Evolutionary conservation across 1,140 invertebrate genomes (phyloP).

Genomic region (Conus betulinus): DNA sequence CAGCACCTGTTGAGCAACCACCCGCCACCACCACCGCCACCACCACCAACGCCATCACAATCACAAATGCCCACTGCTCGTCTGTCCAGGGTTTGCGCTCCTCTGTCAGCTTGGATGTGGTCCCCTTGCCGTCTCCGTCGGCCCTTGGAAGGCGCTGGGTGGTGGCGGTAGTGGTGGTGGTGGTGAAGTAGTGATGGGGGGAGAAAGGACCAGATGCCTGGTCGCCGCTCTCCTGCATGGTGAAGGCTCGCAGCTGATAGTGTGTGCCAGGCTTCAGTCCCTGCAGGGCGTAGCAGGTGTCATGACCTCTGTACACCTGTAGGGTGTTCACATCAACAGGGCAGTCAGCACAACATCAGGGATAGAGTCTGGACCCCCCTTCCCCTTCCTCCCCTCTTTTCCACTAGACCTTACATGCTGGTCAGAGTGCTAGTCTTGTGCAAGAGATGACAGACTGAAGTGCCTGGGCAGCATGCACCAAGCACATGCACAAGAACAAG

Average conservation of each 20-base stretch:
- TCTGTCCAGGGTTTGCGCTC: slow-evolving; percentile 79
- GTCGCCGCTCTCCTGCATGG: slow-evolving; percentile 80
- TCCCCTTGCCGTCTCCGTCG: slow-evolving; percentile 27
- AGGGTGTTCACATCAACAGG: no score
- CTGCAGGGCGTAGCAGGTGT: slow-evolving; percentile 81
- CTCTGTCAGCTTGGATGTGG: slow-evolving; percentile 32
- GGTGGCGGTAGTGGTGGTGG: slow-evolving; percentile 70
- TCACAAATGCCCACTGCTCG: slow-evolving; percentile 81
- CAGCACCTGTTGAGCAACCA: slow-evolving; percentile 78
- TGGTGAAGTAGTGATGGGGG: slow-evolving; percentile 79
- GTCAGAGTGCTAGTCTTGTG: no score
- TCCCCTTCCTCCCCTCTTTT: no score
- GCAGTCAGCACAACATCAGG: no score
- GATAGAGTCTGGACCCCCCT: no score
- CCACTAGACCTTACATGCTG: no score
- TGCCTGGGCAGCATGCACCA: no score
- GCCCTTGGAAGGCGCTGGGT: slow-evolving; percentile 48
- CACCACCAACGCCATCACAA: slow-evolving; percentile 80
- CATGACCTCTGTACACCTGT: slow-evolving; percentile 84
- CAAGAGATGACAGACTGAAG: no score
- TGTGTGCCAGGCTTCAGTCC: slow-evolving; percentile 83
- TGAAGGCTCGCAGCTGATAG: slow-evolving; percentile 85
- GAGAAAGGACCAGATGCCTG: slow-evolving; percentile 81
- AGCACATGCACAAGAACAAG: no score
- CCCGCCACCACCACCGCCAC: slow-evolving; percentile 82